Conservation (phyloP, 2,888 invertebrate species). For the Standfussiana lucernea region DNA sequence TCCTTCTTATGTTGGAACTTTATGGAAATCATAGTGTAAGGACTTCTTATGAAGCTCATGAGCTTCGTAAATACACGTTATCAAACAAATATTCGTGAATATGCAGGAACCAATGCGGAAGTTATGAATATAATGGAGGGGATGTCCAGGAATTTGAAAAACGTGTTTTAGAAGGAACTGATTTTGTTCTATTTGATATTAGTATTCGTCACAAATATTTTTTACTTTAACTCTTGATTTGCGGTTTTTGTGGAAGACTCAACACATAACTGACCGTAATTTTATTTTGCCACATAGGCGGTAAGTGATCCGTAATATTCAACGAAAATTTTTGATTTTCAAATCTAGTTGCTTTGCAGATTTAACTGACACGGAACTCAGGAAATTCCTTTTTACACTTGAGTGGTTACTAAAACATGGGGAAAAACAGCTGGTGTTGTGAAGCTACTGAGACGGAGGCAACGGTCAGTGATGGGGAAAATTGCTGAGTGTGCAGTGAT, state of each 20-base stretch:
- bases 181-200: neutral
- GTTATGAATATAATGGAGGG: neutral
- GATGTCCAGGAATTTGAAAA: neutral
- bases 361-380: conserved; percentile 10
- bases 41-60: neutral
- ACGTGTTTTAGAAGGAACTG: neutral
- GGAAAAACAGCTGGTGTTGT: conserved; percentile 72
- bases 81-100: conserved; percentile 13
- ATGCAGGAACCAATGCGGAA: neutral
- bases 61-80: neutral
- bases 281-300: neutral
- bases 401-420: conserved; percentile 50
- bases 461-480: conserved; percentile 81
- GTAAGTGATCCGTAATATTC: neutral
- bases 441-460: conserved; percentile 80
- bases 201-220: neutral
- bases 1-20: conserved; percentile 9
- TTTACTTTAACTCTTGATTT: neutral
- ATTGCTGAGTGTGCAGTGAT: conserved; percentile 80
- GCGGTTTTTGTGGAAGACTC: neutral
- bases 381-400: conserved; percentile 36
- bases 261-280: neutral
- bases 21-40: conserved; percentile 6
- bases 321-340: neutral
- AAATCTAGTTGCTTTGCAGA: neutral